Percentiles rank a stretch among this genome's conserved stretches.
Conservation (phyloP, 2,113 vertebrate genomes). For the Vombatus ursinus region DNA sequence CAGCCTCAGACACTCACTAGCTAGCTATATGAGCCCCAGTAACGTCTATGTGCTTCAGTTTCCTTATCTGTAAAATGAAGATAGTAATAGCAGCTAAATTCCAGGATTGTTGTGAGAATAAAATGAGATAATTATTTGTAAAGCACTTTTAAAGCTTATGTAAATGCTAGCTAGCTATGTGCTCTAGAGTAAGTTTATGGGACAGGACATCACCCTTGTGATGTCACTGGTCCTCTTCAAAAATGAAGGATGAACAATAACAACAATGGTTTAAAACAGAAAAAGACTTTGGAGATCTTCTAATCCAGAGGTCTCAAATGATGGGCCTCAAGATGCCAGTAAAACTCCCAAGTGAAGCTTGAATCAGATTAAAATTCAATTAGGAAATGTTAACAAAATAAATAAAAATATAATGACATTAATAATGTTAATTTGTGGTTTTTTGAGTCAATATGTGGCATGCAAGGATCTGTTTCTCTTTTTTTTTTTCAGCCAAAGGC, state of each 20-base stretch:
- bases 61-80: not conserved
- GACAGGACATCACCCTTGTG: not conserved
- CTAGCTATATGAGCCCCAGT: not conserved
- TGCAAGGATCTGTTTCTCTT: not conserved
- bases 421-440: not conserved
- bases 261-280: no score
- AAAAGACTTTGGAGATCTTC: no score
- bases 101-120: not conserved
- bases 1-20: not conserved
- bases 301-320: no score
- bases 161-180: no score
- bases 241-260: no score
- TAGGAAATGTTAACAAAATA: not conserved
- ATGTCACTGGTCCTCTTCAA: no score
- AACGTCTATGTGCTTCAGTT: not conserved
- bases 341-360: no score
- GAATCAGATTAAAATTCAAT: not conserved
- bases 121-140: constrained; percentile 3
- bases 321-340: no score
- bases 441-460: not conserved
- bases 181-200: not conserved
- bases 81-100: constrained; percentile 5
- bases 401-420: not conserved
- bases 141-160: constrained; percentile 25
- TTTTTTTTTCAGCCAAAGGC: not conserved